These are phyloP conservation scores for Platynereis dumerilii DNA, from an alignment of 2,888 invertebrate species.

Conservation along the genomic window DNA sequence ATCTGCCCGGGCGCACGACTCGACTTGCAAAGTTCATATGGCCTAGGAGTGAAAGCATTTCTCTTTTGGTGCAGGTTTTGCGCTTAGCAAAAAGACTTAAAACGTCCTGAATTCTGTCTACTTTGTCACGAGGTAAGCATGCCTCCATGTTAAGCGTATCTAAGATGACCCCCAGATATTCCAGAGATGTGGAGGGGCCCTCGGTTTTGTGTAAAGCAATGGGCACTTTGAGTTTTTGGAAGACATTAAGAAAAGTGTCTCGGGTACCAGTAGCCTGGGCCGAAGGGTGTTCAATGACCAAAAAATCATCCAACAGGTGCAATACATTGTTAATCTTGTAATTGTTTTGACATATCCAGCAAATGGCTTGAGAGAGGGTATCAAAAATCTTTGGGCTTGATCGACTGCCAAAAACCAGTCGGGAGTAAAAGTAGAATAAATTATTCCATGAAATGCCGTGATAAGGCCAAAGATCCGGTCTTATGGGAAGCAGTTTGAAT, in stretches of 20 bases:
- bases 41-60: slow-evolving; percentile 26
- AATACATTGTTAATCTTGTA: too few relatives aligned
- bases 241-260: slow-evolving; percentile 15
- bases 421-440: too few relatives aligned
- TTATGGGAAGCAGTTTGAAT: too few relatives aligned
- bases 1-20: slow-evolving; percentile 30
- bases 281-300: too few relatives aligned
- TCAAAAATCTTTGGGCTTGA: too few relatives aligned
- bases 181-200: slow-evolving; percentile 29
- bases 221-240: slow-evolving; percentile 28
- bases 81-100: slow-evolving; percentile 7
- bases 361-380: too few relatives aligned
- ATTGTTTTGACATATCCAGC: too few relatives aligned
- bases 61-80: slow-evolving; percentile 31
- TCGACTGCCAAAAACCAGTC: too few relatives aligned
- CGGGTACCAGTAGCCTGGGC: too few relatives aligned
- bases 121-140: slow-evolving; percentile 5
- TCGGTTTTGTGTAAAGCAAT: slow-evolving; percentile 28
- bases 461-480: too few relatives aligned
- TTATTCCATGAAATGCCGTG: too few relatives aligned
- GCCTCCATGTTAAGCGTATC: slow-evolving; percentile 33
- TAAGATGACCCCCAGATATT: slow-evolving; percentile 34
- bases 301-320: too few relatives aligned
- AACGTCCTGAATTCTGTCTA: neutral
- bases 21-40: slow-evolving; percentile 12